Conservation (phyloP, 2,888 invertebrate species). For the Melanophora roralis region DNA sequence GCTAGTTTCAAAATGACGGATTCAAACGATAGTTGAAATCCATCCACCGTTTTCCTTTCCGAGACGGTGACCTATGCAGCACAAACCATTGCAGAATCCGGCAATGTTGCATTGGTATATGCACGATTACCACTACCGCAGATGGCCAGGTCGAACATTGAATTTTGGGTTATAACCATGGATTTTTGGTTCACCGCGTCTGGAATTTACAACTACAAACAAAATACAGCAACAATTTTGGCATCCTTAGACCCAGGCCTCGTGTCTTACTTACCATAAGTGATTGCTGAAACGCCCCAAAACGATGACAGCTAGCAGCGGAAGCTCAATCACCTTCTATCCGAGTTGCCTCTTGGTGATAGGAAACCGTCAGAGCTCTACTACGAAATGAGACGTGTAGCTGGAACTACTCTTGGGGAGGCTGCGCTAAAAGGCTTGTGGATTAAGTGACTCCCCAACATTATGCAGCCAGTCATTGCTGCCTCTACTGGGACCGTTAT, state of each 20-base stretch:
- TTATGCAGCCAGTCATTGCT: not conserved
- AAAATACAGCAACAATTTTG: not conserved
- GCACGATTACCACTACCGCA: no score
- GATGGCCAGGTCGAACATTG: no score
- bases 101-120: no score
- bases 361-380: not conserved
- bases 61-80: no score
- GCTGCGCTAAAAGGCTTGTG: constrained; percentile 6
- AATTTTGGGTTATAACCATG: no score
- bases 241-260: not conserved
- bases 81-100: not conserved
- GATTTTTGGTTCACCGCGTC: no score
- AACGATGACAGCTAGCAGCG: not conserved
- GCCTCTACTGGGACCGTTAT: not conserved
- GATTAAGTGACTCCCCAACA: not conserved
- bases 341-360: not conserved
- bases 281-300: not conserved
- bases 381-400: constrained; percentile 14
- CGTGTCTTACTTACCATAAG: not conserved
- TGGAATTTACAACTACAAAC: not conserved
- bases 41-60: no score
- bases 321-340: not conserved
- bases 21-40: no score
- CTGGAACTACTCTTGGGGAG: not conserved
- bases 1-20: no score